Evolutionary conservation across 2,113 vertebrate genomes (phyloP).

Genomic region (Sapayoa aenigma): DNA sequence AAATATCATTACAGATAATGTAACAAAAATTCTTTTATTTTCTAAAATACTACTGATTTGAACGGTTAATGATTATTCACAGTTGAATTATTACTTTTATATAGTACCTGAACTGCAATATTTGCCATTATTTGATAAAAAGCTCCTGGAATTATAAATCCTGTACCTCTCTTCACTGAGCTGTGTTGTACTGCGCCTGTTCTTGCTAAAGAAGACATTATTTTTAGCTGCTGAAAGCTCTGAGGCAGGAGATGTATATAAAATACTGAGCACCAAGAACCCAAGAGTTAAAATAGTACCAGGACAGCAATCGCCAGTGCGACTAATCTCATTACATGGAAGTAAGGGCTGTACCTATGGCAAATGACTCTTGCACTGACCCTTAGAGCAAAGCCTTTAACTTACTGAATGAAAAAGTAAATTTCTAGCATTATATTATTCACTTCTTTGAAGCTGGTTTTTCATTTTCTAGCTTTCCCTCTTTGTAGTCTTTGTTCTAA

Average conservation of each 20-base stretch:
- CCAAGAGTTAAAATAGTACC: neutral
- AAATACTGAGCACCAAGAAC: neutral
- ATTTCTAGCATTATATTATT: neutral
- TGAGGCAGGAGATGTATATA: neutral
- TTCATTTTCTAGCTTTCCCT: neutral
- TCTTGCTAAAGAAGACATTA: neutral
- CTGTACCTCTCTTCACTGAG: neutral
- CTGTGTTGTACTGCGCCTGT: conserved; percentile 6
- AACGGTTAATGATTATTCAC: neutral
- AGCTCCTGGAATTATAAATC: neutral
- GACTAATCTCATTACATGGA: neutral
- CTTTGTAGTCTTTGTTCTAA: neutral
- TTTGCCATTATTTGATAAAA: neutral
- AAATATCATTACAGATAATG: neutral
- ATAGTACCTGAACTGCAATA: neutral
- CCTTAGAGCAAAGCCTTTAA: neutral
- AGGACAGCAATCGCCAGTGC: neutral
- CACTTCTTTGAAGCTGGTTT: neutral
- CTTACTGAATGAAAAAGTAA: neutral
- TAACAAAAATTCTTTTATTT: neutral
- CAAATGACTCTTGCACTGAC: neutral
- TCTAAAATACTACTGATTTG: neutral
- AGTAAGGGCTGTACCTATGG: neutral
- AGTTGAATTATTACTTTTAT: neutral
- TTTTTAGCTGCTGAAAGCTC: conserved; percentile 16